Evolutionary conservation across 2,113 vertebrate species (phyloP).

Genomic region (Scartelaos histophorus): DNA sequence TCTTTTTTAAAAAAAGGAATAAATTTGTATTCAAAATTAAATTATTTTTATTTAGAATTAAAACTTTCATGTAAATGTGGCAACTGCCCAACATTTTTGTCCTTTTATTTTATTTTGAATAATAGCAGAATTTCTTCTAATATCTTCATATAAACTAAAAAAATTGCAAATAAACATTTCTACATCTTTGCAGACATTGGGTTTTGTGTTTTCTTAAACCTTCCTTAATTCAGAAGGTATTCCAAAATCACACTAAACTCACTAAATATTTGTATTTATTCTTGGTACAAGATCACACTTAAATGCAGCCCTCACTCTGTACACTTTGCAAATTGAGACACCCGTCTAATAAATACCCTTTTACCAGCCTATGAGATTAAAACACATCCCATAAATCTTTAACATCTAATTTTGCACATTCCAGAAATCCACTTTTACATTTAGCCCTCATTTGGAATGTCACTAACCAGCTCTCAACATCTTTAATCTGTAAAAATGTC

Average conservation of each 20-base stretch:
- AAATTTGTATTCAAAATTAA: no score
- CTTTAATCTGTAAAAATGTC: conserved; percentile 8
- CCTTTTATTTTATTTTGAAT: no score
- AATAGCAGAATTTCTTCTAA: no score
- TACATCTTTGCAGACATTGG: not conserved
- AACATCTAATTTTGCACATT: conserved; percentile 48
- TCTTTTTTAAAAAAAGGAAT: no score
- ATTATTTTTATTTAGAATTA: no score
- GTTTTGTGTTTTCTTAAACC: not conserved
- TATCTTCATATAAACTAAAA: not conserved
- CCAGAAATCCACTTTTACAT: conserved; percentile 38
- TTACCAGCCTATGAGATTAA: conserved; percentile 24
- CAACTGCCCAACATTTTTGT: no score
- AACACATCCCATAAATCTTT: conserved; percentile 49
- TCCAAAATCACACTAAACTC: not conserved
- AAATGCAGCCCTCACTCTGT: not conserved
- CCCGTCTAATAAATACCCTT: conserved; percentile 41
- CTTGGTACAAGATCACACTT: not conserved
- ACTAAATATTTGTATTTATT: not conserved
- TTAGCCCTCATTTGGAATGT: conserved; percentile 18
- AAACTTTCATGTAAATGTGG: no score
- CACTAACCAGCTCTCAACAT: not conserved
- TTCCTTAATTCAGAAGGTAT: not conserved
- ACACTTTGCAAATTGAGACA: not conserved
- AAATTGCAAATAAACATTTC: not conserved